Percentiles rank a stretch among this genome's conserved stretches.
Conservation (phyloP, 2,113 vertebrate species). For the Psettodes erumei region DNA sequence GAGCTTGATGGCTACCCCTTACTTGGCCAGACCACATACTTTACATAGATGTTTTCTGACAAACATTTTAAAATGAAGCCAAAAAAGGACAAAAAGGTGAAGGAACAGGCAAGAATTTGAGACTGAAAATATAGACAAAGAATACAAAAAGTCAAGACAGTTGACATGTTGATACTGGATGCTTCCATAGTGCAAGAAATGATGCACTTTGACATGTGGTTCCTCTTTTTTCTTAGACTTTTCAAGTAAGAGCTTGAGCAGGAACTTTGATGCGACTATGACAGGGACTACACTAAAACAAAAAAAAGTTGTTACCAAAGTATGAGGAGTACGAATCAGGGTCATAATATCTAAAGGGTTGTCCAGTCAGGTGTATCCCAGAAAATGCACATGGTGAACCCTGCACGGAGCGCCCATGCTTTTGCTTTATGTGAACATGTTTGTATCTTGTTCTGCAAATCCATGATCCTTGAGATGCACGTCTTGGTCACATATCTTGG, state of each 20-base stretch:
- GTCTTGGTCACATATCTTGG: conserved; percentile 18
- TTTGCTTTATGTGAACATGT: conserved; percentile 29
- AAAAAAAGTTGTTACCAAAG: conserved; percentile 16
- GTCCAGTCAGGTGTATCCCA: conserved; percentile 54
- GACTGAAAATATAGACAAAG: conserved; percentile 30
- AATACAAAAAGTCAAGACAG: conserved; percentile 34
- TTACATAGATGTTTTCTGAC: conserved; percentile 48
- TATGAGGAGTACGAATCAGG: conserved; percentile 47
- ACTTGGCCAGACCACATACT: conserved; percentile 75
- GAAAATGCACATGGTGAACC: conserved; percentile 73
- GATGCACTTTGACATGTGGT: conserved; percentile 24
- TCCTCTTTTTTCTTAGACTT: conserved; percentile 38
- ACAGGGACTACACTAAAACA: conserved; percentile 9
- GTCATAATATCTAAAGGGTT: conserved; percentile 48
- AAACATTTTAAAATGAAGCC: conserved; percentile 49
- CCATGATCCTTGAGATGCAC: conserved; percentile 38
- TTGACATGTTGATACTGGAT: conserved; percentile 40
- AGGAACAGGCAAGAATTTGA: conserved; percentile 55
- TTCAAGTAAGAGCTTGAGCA: conserved; percentile 41
- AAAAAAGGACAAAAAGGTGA: conserved; percentile 21
- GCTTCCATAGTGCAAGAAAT: conserved; percentile 26
- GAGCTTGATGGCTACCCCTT: conserved; percentile 58
- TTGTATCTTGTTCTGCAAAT: conserved; percentile 38
- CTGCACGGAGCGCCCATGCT: conserved; percentile 41
- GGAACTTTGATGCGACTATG: conserved; percentile 27